phyloP scores from a whole-genome alignment of 2,797 vertebrate species.

The Bradypodion ventrale region DNA sequence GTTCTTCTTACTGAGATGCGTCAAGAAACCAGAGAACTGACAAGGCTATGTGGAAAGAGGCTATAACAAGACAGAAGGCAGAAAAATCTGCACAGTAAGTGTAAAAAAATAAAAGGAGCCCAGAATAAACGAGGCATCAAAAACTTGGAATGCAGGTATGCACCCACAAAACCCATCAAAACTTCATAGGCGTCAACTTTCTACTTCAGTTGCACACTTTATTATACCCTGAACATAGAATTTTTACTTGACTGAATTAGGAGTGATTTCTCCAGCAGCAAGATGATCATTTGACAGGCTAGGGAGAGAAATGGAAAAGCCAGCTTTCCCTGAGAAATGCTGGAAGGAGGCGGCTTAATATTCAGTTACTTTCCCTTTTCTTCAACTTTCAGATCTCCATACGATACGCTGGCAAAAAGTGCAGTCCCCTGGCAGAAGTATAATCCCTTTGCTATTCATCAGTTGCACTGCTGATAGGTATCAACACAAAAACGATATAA shows the following conservation, averaged over 20 bases:
- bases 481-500: not conserved
- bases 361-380: not conserved
- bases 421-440: not conserved
- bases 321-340: not conserved
- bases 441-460: not conserved
- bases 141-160: conserved; percentile 49
- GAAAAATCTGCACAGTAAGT: conserved; percentile 39
- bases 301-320: conserved; percentile 4
- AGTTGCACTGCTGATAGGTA: not conserved
- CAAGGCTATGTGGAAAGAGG: conserved; percentile 36
- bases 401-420: not conserved
- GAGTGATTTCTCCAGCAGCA: conserved; percentile 18
- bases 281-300: conserved; percentile 16
- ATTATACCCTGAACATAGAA: conserved; percentile 30
- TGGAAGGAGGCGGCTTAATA: not conserved
- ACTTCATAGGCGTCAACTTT: conserved; percentile 47
- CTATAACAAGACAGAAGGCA: conserved; percentile 59
- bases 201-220: conserved; percentile 54
- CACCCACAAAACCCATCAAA: conserved; percentile 46
- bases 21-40: conserved; percentile 42
- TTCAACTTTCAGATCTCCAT: not conserved
- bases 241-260: conserved; percentile 29
- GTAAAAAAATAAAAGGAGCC: conserved; percentile 33
- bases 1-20: conserved; percentile 28
- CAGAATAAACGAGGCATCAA: conserved; percentile 49